These are phyloP conservation scores for Orestias chungarensis DNA, from an alignment of 2,797 vertebrate genomes.

Conservation along the genomic window DNA sequence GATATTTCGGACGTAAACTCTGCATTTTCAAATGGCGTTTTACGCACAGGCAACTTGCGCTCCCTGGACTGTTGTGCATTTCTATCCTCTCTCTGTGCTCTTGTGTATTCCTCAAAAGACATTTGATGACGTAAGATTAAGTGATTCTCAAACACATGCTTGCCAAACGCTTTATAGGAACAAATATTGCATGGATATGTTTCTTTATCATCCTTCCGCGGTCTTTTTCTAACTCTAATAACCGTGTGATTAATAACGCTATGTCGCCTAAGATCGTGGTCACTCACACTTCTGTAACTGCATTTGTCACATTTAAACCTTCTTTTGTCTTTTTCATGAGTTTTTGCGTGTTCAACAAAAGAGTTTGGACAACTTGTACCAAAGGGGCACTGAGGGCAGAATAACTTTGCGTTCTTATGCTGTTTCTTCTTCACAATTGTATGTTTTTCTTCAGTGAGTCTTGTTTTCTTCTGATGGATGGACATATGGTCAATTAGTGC, in stretches of 20 bases:
- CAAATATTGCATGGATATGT: constrained; percentile 86
- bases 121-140: constrained; percentile 86
- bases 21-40: constrained; percentile 61
- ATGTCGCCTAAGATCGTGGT: constrained; percentile 90
- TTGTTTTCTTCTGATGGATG: constrained; percentile 88
- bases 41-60: constrained; percentile 46
- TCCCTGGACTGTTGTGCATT: constrained; percentile 49
- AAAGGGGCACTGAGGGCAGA: constrained; percentile 95
- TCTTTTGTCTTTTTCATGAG: constrained; percentile 95
- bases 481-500: constrained; percentile 94
- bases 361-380: constrained; percentile 95
- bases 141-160: constrained; percentile 90
- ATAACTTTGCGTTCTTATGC: constrained; percentile 87
- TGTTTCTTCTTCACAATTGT: constrained; percentile 88
- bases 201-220: constrained; percentile 67
- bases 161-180: constrained; percentile 88
- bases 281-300: constrained; percentile 89
- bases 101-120: constrained; percentile 63
- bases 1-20: constrained; percentile 72
- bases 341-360: constrained; percentile 96
- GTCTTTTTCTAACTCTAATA: constrained; percentile 77
- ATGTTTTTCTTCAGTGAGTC: constrained; percentile 86
- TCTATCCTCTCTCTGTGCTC: constrained; percentile 40
- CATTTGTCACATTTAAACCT: constrained; percentile 95
- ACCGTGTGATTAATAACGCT: constrained; percentile 87